Conservation (phyloP, 2,797 vertebrate genomes). For the Myotis planiceps region DNA sequence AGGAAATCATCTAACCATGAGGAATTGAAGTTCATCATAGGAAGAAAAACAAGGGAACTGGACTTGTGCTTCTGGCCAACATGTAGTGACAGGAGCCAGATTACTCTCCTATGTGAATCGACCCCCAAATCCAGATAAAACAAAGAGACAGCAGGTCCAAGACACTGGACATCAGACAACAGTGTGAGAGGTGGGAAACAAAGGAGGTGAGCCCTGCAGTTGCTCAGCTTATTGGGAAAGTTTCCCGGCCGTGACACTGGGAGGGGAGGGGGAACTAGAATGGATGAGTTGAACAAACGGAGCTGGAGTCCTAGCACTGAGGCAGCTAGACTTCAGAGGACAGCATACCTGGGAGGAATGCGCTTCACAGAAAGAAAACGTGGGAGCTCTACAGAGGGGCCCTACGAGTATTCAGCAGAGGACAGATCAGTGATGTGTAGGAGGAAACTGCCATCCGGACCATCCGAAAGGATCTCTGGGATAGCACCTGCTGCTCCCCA, state of each 20-base stretch:
- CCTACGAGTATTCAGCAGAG: background rate
- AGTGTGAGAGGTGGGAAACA: background rate
- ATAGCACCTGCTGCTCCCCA: background rate
- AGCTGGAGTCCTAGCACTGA: background rate
- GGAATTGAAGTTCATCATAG: background rate
- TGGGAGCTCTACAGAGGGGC: background rate
- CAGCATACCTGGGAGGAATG: background rate
- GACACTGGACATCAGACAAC: background rate
- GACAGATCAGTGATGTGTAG: background rate
- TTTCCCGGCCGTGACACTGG: background rate
- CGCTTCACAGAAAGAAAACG: background rate
- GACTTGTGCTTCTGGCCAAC: background rate
- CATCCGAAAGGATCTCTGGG: background rate
- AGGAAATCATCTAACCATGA: background rate
- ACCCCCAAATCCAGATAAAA: background rate
- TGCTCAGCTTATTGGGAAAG: background rate
- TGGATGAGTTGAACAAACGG: background rate
- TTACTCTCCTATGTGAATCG: background rate
- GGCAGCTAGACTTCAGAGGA: background rate
- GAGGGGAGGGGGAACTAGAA: background rate
- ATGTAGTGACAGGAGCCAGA: background rate
- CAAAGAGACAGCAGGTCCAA: background rate
- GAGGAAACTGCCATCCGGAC: background rate
- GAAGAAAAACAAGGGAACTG: background rate
- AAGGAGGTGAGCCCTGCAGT: background rate